Evolutionary conservation across 2,797 vertebrate genomes (phyloP).

Genomic region (Phoxinus dragarum): DNA sequence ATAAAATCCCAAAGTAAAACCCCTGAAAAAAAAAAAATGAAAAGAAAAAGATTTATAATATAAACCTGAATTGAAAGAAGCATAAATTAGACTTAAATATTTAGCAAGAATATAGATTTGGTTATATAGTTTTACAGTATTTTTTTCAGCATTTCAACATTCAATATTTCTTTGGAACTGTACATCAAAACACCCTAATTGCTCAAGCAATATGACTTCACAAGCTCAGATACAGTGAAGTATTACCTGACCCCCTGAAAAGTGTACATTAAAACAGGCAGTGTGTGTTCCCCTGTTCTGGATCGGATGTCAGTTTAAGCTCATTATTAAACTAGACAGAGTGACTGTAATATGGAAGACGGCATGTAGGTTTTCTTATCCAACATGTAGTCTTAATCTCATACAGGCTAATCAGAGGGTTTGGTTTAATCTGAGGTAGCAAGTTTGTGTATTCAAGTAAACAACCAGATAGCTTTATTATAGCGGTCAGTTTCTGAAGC

Average conservation of each 20-base stretch:
- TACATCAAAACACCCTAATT: conserved; percentile 55
- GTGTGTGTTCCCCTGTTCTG: conserved; percentile 32
- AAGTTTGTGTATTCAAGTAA: conserved; percentile 63
- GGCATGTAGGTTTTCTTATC: conserved; percentile 2
- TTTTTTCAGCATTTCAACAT: conserved; percentile 59
- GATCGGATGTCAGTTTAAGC: conserved; percentile 20
- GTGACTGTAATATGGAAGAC: conserved; percentile 3
- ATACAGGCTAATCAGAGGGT: conserved; percentile 54
- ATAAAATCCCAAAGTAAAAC: conserved; percentile 14
- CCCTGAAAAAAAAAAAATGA: conserved; percentile 34
- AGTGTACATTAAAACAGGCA: conserved; percentile 45
- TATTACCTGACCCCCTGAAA: conserved; percentile 39
- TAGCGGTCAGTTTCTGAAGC: conserved; percentile 43
- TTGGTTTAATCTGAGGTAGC: conserved; percentile 63
- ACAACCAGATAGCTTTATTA: conserved; percentile 48
- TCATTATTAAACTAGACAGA: conserved; percentile 5
- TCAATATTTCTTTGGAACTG: conserved; percentile 65
- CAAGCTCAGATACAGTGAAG: conserved; percentile 28
- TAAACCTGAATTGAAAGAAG: conserved; percentile 45
- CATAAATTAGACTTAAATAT: conserved; percentile 66
- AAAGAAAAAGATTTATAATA: conserved; percentile 1
- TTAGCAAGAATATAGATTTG: conserved; percentile 65
- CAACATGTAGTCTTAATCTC: conserved; percentile 53
- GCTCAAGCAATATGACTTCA: conserved; percentile 36
- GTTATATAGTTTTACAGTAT: conserved; percentile 65